Evolutionary conservation across 2,797 vertebrate species (phyloP).

Genomic region (Alectoris magna): DNA sequence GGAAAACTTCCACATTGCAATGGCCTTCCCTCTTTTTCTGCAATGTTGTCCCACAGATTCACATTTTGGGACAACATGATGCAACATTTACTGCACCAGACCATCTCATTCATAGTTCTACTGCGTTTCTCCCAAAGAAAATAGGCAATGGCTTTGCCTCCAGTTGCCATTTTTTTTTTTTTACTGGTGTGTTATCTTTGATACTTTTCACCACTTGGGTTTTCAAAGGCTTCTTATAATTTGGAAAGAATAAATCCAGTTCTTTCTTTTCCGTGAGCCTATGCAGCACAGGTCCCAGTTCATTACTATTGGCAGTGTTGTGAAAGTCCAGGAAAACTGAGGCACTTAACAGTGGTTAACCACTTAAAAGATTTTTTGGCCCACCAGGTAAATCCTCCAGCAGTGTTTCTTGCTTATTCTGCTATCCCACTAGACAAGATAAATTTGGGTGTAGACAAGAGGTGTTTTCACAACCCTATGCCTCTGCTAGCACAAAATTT

Average conservation of each 20-base stretch:
- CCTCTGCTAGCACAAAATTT: background rate
- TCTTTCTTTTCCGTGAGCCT: conserved; percentile 5
- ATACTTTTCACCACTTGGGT: conserved; percentile 23
- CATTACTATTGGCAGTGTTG: conserved; percentile 28
- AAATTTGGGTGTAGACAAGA: background rate
- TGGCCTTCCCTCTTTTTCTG: background rate
- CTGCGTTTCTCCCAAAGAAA: conserved; percentile 10
- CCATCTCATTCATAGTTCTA: background rate
- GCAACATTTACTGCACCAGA: background rate
- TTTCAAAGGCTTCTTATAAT: conserved; percentile 18
- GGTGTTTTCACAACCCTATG: background rate
- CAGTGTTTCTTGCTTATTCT: conserved; percentile 27
- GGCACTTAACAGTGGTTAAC: background rate
- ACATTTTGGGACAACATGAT: rapidly evolving
- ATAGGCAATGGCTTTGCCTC: background rate
- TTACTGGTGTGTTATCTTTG: conserved; percentile 13
- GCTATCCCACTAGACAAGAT: background rate
- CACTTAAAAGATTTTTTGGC: conserved; percentile 26
- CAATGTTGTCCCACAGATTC: background rate
- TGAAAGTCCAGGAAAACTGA: conserved; percentile 20
- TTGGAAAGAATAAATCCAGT: conserved; percentile 4
- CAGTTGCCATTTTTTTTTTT: background rate
- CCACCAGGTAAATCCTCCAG: conserved; percentile 50
- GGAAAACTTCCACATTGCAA: background rate
- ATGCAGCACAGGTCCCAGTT: background rate